Evolutionary conservation across 1,140 invertebrate species (phyloP).

Genomic region (Armadillidium nasatum): DNA sequence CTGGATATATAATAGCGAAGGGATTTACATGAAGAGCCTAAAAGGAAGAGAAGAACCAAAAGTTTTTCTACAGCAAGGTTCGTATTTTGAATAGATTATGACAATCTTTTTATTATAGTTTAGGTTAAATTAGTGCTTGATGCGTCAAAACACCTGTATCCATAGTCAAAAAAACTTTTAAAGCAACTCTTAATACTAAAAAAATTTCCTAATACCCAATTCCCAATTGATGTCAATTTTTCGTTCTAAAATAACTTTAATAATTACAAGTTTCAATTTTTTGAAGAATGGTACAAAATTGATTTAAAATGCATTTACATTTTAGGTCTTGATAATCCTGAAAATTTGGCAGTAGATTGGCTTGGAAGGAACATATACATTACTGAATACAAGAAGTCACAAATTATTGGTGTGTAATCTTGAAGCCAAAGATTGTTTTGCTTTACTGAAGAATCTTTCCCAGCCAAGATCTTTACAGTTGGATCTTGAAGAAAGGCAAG

Average conservation of each 20-base stretch:
- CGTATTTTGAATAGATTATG: too few species aligned
- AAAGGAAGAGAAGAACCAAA: neutral
- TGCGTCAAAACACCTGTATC: too few species aligned
- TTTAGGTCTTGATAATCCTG: constrained; percentile 46
- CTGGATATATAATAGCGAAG: neutral
- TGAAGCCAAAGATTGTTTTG: constrained; percentile 65
- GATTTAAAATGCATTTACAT: neutral
- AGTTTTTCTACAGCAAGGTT: neutral
- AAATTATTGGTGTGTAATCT: constrained; percentile 60
- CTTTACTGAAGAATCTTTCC: constrained; percentile 62
- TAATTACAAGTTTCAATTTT: too few species aligned
- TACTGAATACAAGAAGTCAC: constrained; percentile 61
- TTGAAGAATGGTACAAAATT: too few species aligned
- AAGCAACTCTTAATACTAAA: too few species aligned
- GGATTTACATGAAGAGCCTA: neutral
- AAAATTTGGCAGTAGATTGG: constrained; percentile 72
- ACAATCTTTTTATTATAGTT: too few species aligned
- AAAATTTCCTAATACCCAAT: too few species aligned
- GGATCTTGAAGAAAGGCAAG: constrained; percentile 58
- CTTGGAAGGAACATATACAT: constrained; percentile 73
- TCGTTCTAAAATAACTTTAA: too few species aligned
- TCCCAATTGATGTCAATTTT: too few species aligned
- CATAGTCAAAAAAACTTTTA: too few species aligned
- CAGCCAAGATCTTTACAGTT: constrained; percentile 65
- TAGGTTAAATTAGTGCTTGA: too few species aligned